phyloP scores from a whole-genome alignment of 2,797 vertebrate genomes.

The Enteromius unitaeniatus region DNA sequence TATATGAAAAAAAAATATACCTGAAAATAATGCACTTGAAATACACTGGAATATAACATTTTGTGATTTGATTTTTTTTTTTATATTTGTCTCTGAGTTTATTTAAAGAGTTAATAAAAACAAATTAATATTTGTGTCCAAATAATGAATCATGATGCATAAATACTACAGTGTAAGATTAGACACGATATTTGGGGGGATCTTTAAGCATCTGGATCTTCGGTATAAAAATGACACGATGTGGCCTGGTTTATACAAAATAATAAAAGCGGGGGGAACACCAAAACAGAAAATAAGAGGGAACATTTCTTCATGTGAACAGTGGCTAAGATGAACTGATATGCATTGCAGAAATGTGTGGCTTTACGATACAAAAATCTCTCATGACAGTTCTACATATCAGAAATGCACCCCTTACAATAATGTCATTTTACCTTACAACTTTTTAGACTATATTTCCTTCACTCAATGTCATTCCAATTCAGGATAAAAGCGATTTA shows the following conservation, averaged over 20 bases:
- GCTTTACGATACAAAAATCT: background rate
- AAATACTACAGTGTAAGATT: constrained; percentile 51
- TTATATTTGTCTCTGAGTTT: constrained; percentile 92
- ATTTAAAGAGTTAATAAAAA: constrained; percentile 99
- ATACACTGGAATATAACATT: constrained; percentile 99
- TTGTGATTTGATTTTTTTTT: constrained; percentile 94
- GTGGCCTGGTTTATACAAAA: background rate
- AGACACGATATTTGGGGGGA: background rate
- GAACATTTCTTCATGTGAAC: background rate
- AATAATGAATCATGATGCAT: constrained; percentile 72
- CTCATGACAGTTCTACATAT: background rate
- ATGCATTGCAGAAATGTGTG: constrained; percentile 1
- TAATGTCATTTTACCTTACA: background rate
- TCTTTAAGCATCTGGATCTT: constrained; percentile 4
- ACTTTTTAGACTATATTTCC: background rate
- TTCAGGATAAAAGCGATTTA: background rate
- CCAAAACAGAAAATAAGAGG: background rate
- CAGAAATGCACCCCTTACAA: constrained; percentile 8
- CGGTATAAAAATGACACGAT: background rate
- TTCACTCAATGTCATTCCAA: background rate
- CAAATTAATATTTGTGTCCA: constrained; percentile 87
- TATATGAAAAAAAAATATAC: constrained; percentile 92
- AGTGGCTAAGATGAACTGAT: background rate
- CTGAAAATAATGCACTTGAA: constrained; percentile 99
- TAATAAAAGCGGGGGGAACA: background rate